Base-by-base conservation (phyloP, 2,113 vertebrate genomes). In the Spilogale gracilis region DNA sequence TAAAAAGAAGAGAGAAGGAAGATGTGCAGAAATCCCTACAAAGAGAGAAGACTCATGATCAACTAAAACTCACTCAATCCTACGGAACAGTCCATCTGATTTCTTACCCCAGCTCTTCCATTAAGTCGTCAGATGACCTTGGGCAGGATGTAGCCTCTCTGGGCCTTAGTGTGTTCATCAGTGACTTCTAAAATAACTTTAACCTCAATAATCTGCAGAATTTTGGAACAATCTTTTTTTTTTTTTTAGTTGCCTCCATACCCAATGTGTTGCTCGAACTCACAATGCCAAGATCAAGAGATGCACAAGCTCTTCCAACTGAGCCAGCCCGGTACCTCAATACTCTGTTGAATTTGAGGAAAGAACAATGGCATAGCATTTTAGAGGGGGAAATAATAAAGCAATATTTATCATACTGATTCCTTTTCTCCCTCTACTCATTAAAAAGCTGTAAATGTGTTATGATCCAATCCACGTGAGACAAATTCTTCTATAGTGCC, bases 1-100 rank as follows among this genome's bases (percentile, higher is more conserved):
- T 67, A 92, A 58, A 90, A 85, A 11, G 23, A 96, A 92, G 89
- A 90, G 65, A 27, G 13, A 97, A 96, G 92, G 91, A 7, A 97
- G 48, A 90, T 38, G 65, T 61, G 20, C 43, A 91, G 92, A 96
- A 50, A 95, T 7, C 12, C 17, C 63, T 52, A n/a, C 25, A 71
- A 45, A 82, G 20, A 71, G 45, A 88, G 65, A 79, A 91, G 20
- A 76, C 10, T 69, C 52, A 27, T 18, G 54, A 91, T 91, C 43
- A 89, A 74, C 4, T 52, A 52, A 95, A 87, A 71, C 9, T 94
- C 52, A 84, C 20, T 73, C 45, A 56, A 4, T 74, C 25, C 12
- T 43, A n/a, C 69, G 50, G 7, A 80, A 54, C 0, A 18, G 45
- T 54, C 1, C 38, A 23, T 58, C 38, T 79, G 56, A 71, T 86